A percentile compares a stretch with the other conserved stretches of the same genome.
Conservation (phyloP, 2,113 vertebrate species). For the Larimichthys polyactis region DNA sequence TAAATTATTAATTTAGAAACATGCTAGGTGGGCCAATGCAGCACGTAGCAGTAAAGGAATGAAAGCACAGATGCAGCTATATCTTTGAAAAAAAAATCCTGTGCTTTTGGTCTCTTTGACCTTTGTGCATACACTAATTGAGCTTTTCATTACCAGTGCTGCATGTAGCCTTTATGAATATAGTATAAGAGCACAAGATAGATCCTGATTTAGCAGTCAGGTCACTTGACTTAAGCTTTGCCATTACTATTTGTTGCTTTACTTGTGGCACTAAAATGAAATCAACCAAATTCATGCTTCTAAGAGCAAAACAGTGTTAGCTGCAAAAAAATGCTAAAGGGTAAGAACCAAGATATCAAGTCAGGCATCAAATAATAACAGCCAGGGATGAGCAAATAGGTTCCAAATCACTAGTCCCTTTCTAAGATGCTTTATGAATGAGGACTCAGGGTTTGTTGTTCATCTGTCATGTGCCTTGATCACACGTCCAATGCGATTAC, state of each 20-base stretch:
- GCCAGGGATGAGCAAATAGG: conserved; percentile 35
- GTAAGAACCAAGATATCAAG: conserved; percentile 35
- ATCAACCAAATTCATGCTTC: conserved; percentile 21
- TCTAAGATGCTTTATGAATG: conserved; percentile 40
- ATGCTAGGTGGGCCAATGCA: conserved; percentile 13
- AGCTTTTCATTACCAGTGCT: neutral
- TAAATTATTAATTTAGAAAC: conserved; percentile 35
- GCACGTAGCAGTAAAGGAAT: neutral
- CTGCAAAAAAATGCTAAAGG: neutral
- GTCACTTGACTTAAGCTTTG: conserved; percentile 2
- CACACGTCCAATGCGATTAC: conserved; percentile 44
- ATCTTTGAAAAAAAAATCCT: neutral
- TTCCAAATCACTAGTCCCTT: conserved; percentile 38
- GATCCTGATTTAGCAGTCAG: neutral
- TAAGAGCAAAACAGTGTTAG: conserved; percentile 40
- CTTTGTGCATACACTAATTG: conserved; percentile 31
- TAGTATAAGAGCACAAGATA: neutral
- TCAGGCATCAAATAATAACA: conserved; percentile 45
- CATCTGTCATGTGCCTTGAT: conserved; percentile 51
- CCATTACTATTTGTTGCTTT: neutral
- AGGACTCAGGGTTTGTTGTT: conserved; percentile 21
- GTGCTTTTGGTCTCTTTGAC: conserved; percentile 22
- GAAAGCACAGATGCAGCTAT: too few relatives aligned
- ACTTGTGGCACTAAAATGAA: conserved; percentile 11
- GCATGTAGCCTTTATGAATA: conserved; percentile 25